These are phyloP conservation scores for Palythoa heliodiscus DNA, from an alignment of 92 coral and sea anemone species.

Conservation along the genomic window DNA sequence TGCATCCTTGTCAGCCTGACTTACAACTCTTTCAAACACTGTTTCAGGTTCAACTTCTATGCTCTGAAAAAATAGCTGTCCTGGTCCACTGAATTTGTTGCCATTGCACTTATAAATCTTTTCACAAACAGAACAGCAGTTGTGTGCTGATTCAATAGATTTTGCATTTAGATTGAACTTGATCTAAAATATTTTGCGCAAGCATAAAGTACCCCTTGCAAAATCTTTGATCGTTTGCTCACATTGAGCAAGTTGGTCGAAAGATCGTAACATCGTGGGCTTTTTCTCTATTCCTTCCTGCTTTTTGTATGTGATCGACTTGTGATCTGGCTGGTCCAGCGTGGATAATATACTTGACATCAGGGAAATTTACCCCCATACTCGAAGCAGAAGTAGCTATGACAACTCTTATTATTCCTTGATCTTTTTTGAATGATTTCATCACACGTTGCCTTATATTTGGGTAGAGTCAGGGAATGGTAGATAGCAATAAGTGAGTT, in stretches of 20 bases:
- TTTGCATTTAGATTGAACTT: constrained; percentile 31
- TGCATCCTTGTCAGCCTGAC: constrained; percentile 20
- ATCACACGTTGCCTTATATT: constrained; percentile 40
- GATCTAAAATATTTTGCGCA: constrained; percentile 21
- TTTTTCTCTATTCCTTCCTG: constrained; percentile 34
- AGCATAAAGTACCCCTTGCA: constrained; percentile 10
- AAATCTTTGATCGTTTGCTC: constrained; percentile 8
- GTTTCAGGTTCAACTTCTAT: constrained; percentile 6
- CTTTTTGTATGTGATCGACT: constrained; percentile 57
- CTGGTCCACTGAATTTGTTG: constrained; percentile 18
- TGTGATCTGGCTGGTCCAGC: constrained; percentile 48
- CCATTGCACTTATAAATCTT: constrained; percentile 30
- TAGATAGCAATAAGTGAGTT: constrained; percentile 50
- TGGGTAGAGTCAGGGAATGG: constrained; percentile 51
- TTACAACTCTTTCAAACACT: constrained; percentile 18
- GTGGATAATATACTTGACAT: constrained; percentile 37
- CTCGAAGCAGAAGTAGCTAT: constrained; percentile 44
- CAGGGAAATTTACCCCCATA: constrained; percentile 51
- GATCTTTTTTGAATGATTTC: constrained; percentile 43
- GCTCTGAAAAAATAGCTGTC: constrained; percentile 16
- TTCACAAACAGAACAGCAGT: constrained; percentile 49
- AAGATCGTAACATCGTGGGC: constrained; percentile 40
- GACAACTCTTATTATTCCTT: constrained; percentile 46
- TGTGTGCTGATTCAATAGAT: constrained; percentile 19
- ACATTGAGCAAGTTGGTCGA: constrained; percentile 45